These are phyloP conservation scores for Subacronicta megacephala DNA, from an alignment of 2,888 invertebrate genomes.

Conservation along the genomic window DNA sequence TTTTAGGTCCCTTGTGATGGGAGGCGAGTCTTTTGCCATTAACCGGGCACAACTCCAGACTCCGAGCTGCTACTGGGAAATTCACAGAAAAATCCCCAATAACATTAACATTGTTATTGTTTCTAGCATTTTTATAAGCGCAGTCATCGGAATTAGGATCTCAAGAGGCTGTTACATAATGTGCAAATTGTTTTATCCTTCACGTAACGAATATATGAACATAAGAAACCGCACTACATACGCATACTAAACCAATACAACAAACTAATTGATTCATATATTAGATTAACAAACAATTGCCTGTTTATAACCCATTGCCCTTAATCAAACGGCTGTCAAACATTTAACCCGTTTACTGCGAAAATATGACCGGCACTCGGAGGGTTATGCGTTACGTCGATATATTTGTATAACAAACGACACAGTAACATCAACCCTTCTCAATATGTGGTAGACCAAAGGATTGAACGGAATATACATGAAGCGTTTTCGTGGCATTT, in stretches of 20 bases:
- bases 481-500: conserved; percentile 28
- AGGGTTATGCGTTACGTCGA: conserved; percentile 40
- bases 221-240: not conserved
- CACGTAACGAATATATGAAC: too few relatives aligned
- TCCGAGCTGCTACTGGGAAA: too few relatives aligned
- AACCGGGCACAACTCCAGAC: too few relatives aligned
- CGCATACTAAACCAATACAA: conserved; percentile 22
- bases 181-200: too few relatives aligned
- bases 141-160: too few relatives aligned
- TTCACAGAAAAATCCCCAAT: too few relatives aligned
- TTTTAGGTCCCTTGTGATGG: too few relatives aligned
- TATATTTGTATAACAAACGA: conserved; percentile 50
- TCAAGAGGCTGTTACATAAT: too few relatives aligned
- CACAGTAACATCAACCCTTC: conserved; percentile 53
- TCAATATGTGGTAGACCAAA: conserved; percentile 51
- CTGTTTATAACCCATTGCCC: conserved; percentile 31
- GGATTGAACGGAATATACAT: conserved; percentile 31
- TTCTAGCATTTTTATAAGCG: too few relatives aligned
- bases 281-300: conserved; percentile 25
- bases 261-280: conserved; percentile 27
- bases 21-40: too few relatives aligned
- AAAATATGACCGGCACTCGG: conserved; percentile 48
- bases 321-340: conserved; percentile 44
- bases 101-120: too few relatives aligned
- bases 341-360: conserved; percentile 26